Conservation (phyloP, 1,140 invertebrate genomes). For the Drosophila triauraria region DNA sequence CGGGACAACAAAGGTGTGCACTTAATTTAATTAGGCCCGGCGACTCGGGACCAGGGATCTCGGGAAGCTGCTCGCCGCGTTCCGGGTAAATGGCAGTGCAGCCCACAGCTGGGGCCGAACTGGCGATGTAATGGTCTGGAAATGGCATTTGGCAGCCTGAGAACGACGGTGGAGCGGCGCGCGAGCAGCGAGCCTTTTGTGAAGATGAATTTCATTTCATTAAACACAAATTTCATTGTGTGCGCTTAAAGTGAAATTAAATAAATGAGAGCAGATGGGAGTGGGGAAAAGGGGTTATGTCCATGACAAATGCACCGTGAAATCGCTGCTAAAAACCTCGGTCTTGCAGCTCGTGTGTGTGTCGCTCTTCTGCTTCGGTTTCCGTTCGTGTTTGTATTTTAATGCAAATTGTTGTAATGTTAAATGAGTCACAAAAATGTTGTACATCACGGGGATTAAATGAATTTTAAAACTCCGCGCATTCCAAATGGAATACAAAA, state of each 20-base stretch:
- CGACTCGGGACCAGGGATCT: conserved; percentile 20
- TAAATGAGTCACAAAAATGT: conserved; percentile 79
- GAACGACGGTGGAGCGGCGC: conserved; percentile 25
- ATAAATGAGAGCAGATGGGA: conserved; percentile 53
- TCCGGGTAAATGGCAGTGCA: conserved; percentile 17
- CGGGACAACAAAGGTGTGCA: conserved; percentile 72
- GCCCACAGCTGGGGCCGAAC: conserved; percentile 13
- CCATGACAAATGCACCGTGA: conserved; percentile 70
- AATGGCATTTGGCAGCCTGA: conserved; percentile 66
- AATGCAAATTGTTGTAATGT: conserved; percentile 70
- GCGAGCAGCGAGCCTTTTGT: conserved; percentile 33
- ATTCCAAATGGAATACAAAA: conserved; percentile 49
- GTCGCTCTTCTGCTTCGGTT: conserved; percentile 28
- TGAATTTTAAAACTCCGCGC: conserved; percentile 55
- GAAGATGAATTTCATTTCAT: conserved; percentile 79
- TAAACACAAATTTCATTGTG: conserved; percentile 77
- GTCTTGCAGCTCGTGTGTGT: conserved; percentile 11
- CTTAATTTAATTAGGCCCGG: conserved; percentile 77
- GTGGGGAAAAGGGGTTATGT: conserved; percentile 24
- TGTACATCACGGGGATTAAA: conserved; percentile 61
- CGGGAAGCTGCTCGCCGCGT: background rate
- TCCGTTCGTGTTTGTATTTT: conserved; percentile 52
- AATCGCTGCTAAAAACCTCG: conserved; percentile 62
- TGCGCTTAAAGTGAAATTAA: conserved; percentile 76
- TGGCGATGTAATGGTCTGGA: conserved; percentile 74